Evolutionary conservation across 2,888 invertebrate species (phyloP), one percentile per base, ranked within the genome.

Genomic region (Thecophora atra): DNA sequence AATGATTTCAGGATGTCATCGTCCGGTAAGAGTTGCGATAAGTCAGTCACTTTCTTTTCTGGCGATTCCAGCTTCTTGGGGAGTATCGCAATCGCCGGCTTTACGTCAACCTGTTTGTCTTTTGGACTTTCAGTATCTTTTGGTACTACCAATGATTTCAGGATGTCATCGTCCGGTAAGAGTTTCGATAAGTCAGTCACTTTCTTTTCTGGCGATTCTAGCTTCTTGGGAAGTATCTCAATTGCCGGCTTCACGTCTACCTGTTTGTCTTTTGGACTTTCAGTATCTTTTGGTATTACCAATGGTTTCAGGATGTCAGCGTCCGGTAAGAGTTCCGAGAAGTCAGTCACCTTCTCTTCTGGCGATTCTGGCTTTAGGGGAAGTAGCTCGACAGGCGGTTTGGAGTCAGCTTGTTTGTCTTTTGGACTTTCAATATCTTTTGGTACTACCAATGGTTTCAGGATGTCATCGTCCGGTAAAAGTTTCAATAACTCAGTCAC

Each of bases 201-300:
- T 51, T 62, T 51, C 4, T 67, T 71, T 58, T 56, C n/a, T 42
- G 70, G 62, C 8, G 72, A 71, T 73, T 2, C 70, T 58, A 69
- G 54, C 54, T 37, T 70, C 6, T 62, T 7, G n/a, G 37, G 3
- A 30, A 5, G n/a, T 3, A 37, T 13, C n/a, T n/a, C n/a, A n/a
- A n/a, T n/a, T n/a, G n/a, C n/a, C n/a, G 4, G 15, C 7, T 19
- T 62, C 2, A 37, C 37, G 3, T 62, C 37, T 15, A 15, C 30
- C 8, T 5, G n/a, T 11, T 30, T 37, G 21, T 62, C 30, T 37
- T 30, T 30, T 30, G 30, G 8, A 8, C 5, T 8, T 8, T 30
- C 8, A 6, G 30, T 30, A 6, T 30, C 30, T 30, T 30, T 8
- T 6, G 4, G 30, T 30, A 6, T 30, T 30, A 6, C 30, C 8